These are phyloP conservation scores for Venturia canescens DNA, from an alignment of 1,140 invertebrate species.

Conservation along the genomic window DNA sequence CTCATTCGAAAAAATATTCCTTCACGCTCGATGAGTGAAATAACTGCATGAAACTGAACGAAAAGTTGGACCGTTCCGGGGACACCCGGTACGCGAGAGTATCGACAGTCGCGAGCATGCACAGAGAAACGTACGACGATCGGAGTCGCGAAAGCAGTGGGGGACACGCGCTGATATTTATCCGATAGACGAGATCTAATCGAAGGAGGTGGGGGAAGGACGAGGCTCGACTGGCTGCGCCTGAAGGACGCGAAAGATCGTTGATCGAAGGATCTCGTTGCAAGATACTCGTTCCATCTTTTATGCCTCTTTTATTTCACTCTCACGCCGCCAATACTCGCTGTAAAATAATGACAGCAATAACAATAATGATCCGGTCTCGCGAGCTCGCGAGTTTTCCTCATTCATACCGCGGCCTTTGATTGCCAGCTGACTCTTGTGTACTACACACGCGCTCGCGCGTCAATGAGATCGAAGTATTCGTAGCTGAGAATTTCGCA, in stretches of 20 bases:
- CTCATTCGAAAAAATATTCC: too few relatives aligned
- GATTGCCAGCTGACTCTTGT: too few relatives aligned
- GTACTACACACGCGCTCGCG: too few relatives aligned
- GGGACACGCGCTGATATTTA: constrained; percentile 2
- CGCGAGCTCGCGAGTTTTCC: too few relatives aligned
- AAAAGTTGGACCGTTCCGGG: too few relatives aligned
- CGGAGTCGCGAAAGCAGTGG: background rate
- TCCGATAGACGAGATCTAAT: background rate
- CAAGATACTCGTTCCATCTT: background rate
- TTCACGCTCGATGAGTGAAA: too few relatives aligned
- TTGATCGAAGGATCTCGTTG: background rate
- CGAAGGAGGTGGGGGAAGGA: background rate
- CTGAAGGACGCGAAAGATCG: constrained; percentile 1
- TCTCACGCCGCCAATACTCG: background rate
- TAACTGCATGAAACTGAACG: too few relatives aligned
- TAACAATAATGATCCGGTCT: too few relatives aligned
- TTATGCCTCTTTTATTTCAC: background rate
- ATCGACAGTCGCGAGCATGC: background rate
- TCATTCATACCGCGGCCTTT: too few relatives aligned
- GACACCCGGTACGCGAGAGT: background rate
- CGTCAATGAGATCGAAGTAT: too few relatives aligned
- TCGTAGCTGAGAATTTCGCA: too few relatives aligned
- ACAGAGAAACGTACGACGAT: background rate
- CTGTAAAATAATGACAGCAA: too few relatives aligned
- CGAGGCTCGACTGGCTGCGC: background rate